A percentile compares a stretch with the other conserved stretches of the same genome.
Evolutionary conservation across 1,140 invertebrate genomes (phyloP).

Genomic region (Cotesia typhae): DNA sequence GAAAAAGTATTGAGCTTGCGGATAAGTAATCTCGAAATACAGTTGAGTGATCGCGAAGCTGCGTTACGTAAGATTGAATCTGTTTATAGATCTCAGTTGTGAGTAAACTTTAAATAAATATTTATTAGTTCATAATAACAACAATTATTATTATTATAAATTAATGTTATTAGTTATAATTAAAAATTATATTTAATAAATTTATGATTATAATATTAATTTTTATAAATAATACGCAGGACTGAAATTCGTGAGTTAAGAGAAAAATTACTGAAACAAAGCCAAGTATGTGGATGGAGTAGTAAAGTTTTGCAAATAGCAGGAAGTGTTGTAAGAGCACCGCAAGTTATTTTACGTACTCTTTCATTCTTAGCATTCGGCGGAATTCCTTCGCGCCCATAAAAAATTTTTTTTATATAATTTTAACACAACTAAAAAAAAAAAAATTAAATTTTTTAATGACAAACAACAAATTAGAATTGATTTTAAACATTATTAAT

Average conservation of each 20-base stretch:
- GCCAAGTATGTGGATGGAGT: slow-evolving; percentile 54
- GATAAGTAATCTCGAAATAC: slow-evolving; percentile 46
- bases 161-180: too few relatives aligned
- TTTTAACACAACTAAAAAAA: too few relatives aligned
- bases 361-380: slow-evolving; percentile 52
- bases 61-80: slow-evolving; percentile 48
- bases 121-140: too few relatives aligned
- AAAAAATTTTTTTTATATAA: background rate
- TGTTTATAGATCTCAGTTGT: slow-evolving; percentile 51
- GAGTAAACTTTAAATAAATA: slow-evolving; percentile 31
- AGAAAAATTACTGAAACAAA: slow-evolving; percentile 49
- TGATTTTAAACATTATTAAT: too few relatives aligned
- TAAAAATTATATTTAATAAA: too few relatives aligned
- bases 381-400: slow-evolving; percentile 29
- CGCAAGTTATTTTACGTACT: slow-evolving; percentile 55
- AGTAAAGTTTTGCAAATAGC: slow-evolving; percentile 58
- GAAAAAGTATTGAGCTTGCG: slow-evolving; percentile 40
- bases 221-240: slow-evolving; percentile 38
- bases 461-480: too few relatives aligned
- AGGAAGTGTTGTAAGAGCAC: slow-evolving; percentile 54
- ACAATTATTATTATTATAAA: too few relatives aligned
- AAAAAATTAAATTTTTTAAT: too few relatives aligned
- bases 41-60: slow-evolving; percentile 47
- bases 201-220: background rate
- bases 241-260: slow-evolving; percentile 51